Evolutionary conservation across 1,140 invertebrate genomes (phyloP).

Genomic region (Calliphora vicina): DNA sequence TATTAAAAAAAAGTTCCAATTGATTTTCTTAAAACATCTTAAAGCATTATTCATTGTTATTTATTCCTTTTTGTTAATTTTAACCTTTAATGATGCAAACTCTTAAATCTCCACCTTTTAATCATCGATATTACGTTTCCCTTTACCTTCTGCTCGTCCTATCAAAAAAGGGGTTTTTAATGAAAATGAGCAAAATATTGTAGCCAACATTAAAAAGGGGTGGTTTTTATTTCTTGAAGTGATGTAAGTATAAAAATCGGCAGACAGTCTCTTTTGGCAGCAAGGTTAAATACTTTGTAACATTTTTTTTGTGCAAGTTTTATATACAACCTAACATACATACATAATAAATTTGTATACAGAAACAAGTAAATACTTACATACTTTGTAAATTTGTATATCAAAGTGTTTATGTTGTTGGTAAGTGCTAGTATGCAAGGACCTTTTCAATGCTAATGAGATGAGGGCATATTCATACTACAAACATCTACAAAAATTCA

Average conservation of each 20-base stretch:
- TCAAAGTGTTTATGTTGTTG: conserved; percentile 19
- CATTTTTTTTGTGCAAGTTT: not conserved
- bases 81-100: not conserved
- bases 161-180: not conserved
- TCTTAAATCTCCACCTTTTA: conserved; percentile 1
- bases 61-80: not conserved
- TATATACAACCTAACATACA: not conserved
- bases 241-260: not conserved
- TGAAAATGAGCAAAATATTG: conserved; percentile 14
- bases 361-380: not conserved
- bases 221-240: conserved; percentile 1
- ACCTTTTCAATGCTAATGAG: conserved; percentile 49
- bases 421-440: not conserved
- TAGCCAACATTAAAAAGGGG: not conserved
- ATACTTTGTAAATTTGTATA: not conserved
- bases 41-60: not conserved
- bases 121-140: not conserved
- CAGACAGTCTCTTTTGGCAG: conserved; percentile 13
- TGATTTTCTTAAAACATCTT: not conserved
- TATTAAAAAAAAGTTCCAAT: not conserved
- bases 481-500: conserved; percentile 59
- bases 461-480: conserved; percentile 59
- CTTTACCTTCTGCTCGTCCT: not conserved
- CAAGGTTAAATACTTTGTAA: conserved; percentile 34
- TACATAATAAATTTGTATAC: conserved; percentile 1